Conservation (phyloP, 2,797 vertebrate genomes). For the Erethizon dorsatum region DNA sequence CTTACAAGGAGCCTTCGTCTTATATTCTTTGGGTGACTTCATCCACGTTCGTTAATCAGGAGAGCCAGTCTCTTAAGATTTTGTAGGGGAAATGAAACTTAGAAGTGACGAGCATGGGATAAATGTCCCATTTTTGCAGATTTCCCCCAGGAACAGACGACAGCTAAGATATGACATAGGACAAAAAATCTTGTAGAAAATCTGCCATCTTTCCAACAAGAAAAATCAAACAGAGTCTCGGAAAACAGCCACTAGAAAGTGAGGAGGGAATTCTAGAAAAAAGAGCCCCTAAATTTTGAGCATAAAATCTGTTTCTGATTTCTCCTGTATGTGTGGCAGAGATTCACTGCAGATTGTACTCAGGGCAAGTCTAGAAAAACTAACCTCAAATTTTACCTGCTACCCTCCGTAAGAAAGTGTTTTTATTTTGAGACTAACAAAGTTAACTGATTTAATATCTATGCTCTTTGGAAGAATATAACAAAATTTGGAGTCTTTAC, state of each 20-base stretch:
- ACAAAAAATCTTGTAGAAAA: slow-evolving; percentile 4
- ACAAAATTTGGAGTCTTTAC: slow-evolving; percentile 8
- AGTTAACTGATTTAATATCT: neutral
- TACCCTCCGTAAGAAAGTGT: neutral
- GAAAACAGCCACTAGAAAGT: neutral
- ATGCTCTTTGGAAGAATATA: slow-evolving; percentile 19
- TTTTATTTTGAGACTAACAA: neutral
- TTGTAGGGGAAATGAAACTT: neutral
- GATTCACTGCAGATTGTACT: neutral
- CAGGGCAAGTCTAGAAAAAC: neutral
- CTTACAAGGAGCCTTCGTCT: neutral
- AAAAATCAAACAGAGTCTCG: neutral
- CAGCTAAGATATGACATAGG: neutral
- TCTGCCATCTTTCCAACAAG: neutral
- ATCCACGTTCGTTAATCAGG: neutral
- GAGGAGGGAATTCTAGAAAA: neutral
- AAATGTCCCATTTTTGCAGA: neutral
- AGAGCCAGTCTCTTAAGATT: neutral
- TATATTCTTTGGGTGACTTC: slow-evolving; percentile 22
- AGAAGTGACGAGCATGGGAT: neutral
- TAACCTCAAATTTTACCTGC: neutral
- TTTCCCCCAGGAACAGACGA: neutral
- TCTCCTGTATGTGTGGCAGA: neutral
- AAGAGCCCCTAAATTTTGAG: slow-evolving; percentile 1
- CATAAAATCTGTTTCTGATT: neutral